phyloP scores from a whole-genome alignment of 2,888 invertebrate genomes.

The Xanthostigma xanthostigma region DNA sequence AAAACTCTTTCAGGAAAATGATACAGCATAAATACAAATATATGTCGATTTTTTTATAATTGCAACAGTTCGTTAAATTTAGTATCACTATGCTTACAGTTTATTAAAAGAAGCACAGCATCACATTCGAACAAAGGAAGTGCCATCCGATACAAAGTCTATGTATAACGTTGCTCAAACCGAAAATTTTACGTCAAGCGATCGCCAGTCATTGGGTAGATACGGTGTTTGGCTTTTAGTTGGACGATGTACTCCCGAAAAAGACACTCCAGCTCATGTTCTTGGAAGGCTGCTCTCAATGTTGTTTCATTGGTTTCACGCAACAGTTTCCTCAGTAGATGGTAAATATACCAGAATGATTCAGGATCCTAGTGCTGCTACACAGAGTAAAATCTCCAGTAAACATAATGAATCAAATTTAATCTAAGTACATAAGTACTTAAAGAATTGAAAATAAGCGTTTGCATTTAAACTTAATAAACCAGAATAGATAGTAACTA shows the following conservation, averaged over 20 bases:
- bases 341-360: slow-evolving; percentile 35
- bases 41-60: no score
- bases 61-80: no score
- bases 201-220: slow-evolving; percentile 75
- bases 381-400: no score
- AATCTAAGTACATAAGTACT: no score
- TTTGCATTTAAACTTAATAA: no score
- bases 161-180: slow-evolving; percentile 17
- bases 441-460: no score
- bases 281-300: slow-evolving; percentile 87
- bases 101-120: slow-evolving; percentile 71
- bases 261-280: slow-evolving; percentile 61
- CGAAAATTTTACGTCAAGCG: slow-evolving; percentile 67
- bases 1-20: no score
- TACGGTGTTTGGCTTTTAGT: slow-evolving; percentile 97
- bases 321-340: slow-evolving; percentile 91
- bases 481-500: no score
- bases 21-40: no score
- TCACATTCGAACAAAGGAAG: slow-evolving; percentile 10
- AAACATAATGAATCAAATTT: no score
- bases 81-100: slow-evolving; percentile 26
- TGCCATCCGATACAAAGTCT: slow-evolving; percentile 10
- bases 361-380: no score
- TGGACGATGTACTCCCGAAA: slow-evolving; percentile 72
- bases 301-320: slow-evolving; percentile 98